phyloP scores from a whole-genome alignment of 2,888 invertebrate genomes.

The Protophormia terraenovae region DNA sequence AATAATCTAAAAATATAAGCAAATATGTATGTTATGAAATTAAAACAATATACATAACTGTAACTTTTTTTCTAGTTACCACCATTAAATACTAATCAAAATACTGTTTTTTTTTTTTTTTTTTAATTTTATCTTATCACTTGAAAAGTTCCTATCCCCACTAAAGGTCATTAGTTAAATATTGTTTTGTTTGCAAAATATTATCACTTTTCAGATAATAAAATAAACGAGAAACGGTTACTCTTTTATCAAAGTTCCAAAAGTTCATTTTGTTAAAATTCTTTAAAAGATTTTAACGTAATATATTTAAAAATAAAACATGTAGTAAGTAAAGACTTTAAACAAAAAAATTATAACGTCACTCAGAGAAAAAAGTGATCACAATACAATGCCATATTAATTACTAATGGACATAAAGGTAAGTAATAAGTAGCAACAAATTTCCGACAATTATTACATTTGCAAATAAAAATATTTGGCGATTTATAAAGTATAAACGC shows the following conservation, averaged over 20 bases:
- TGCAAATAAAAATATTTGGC: no score
- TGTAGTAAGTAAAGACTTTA: not conserved
- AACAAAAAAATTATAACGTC: not conserved
- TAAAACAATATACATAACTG: not conserved
- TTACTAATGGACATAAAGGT: no score
- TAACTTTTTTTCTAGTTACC: no score
- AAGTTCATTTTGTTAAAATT: slow-evolving; percentile 7
- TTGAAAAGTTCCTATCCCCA: not conserved
- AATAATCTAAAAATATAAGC: not conserved
- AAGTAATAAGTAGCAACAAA: no score
- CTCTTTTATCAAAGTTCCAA: not conserved
- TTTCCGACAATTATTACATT: no score
- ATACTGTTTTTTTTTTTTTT: no score
- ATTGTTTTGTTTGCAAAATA: slow-evolving; percentile 14
- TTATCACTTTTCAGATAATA: slow-evolving; percentile 26
- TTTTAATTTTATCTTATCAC: slow-evolving; percentile 50
- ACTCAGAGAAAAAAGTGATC: not conserved
- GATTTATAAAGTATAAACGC: no score
- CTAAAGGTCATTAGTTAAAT: slow-evolving; percentile 57
- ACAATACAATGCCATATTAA: not conserved
- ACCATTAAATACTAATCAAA: not conserved
- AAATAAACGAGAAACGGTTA: not conserved
- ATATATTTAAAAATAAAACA: slow-evolving; percentile 46
- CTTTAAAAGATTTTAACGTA: not conserved
- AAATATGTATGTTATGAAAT: not conserved